Conservation (phyloP, 2,113 vertebrate genomes). For the Dendropsophus ebraccatus region DNA sequence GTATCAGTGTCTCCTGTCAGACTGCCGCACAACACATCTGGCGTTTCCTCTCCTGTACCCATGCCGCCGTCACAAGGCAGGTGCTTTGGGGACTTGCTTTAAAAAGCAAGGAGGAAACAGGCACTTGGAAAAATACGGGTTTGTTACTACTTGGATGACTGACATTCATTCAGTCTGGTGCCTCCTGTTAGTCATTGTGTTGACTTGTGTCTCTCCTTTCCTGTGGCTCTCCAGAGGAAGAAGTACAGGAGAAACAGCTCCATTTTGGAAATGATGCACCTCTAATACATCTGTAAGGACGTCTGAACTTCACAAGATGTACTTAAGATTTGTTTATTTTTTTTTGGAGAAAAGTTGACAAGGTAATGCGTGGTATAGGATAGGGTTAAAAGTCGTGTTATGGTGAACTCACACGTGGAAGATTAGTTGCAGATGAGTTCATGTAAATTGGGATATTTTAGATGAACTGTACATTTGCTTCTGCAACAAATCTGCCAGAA, state of each 20-base stretch:
- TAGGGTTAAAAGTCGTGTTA: no score
- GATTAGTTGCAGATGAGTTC: no score
- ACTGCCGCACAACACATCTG: neutral
- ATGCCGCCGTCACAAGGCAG: neutral
- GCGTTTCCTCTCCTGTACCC: neutral
- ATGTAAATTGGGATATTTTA: no score
- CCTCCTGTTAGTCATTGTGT: constrained; percentile 10
- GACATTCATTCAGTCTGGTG: neutral
- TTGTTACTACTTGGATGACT: neutral
- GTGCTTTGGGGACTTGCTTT: neutral
- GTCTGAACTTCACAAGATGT: no score
- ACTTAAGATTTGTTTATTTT: no score
- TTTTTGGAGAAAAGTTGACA: no score
- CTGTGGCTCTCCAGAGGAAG: neutral
- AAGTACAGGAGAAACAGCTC: neutral
- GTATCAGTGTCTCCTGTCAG: neutral
- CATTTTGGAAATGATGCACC: neutral
- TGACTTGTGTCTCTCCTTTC: neutral
- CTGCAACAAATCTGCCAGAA: no score
- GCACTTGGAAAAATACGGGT: neutral
- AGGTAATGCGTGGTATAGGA: no score
- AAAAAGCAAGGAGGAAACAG: neutral
- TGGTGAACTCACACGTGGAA: no score
- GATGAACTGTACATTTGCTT: no score
- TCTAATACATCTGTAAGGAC: neutral